These are phyloP conservation scores for Hypsibius dujardini DNA, from an alignment of 1,140 invertebrate species.

Conservation along the genomic window DNA sequence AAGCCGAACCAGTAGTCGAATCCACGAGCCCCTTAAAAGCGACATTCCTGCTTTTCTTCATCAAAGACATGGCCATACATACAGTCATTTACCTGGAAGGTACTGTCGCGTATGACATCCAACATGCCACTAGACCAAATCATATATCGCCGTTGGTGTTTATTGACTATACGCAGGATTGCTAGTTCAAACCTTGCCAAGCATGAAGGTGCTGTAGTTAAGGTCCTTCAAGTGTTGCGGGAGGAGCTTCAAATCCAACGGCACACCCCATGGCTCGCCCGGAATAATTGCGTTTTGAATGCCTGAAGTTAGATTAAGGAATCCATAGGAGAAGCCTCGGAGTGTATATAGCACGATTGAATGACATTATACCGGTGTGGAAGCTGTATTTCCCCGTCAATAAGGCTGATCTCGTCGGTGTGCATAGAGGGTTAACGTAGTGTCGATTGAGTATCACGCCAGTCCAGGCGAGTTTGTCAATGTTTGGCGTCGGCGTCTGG, in stretches of 20 bases:
- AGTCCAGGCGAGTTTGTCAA: slow-evolving; percentile 57
- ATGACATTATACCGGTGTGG: slow-evolving; percentile 41
- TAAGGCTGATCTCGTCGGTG: slow-evolving; percentile 54
- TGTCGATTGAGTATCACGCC: slow-evolving; percentile 59
- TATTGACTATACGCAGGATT: not conserved
- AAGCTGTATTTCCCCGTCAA: slow-evolving; percentile 73
- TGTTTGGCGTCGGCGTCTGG: slow-evolving; percentile 64
- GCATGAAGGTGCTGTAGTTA: slow-evolving; percentile 59
- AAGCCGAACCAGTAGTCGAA: slow-evolving; percentile 69
- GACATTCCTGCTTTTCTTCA: too few species aligned
- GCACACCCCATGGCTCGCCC: slow-evolving; percentile 50
- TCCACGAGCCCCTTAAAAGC: slow-evolving; percentile 38
- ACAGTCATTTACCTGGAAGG: slow-evolving; percentile 43
- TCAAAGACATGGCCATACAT: too few species aligned
- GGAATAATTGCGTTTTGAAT: slow-evolving; percentile 56
- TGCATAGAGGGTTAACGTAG: slow-evolving; percentile 56
- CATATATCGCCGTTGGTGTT: not conserved
- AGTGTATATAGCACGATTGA: slow-evolving; percentile 24
- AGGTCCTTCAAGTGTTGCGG: slow-evolving; percentile 52
- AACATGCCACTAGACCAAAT: slow-evolving; percentile 49
- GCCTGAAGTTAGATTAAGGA: slow-evolving; percentile 35
- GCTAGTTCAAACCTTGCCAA: slow-evolving; percentile 47
- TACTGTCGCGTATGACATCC: slow-evolving; percentile 51
- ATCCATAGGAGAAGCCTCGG: not conserved
- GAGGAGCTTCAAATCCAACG: slow-evolving; percentile 48